A percentile compares a stretch with the other conserved stretches of the same genome.
Conservation (phyloP, 2,113 vertebrate species). For the Telmatochromis sp. region DNA sequence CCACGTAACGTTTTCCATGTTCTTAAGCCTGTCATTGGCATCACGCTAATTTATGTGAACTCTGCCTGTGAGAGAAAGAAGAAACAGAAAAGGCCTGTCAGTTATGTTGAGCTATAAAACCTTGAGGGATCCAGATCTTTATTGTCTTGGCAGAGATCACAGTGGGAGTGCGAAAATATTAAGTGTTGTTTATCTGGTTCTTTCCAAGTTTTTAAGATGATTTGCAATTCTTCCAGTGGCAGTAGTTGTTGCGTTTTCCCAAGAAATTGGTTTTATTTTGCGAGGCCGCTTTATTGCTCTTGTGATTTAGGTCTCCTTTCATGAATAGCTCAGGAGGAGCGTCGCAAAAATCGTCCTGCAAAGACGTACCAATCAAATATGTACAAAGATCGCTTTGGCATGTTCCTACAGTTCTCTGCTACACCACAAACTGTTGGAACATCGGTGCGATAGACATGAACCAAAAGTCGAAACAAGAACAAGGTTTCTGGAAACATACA, state of each 20-base stretch:
- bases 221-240: conserved; percentile 38
- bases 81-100: conserved; percentile 44
- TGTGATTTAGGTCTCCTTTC: background rate
- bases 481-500: background rate
- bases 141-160: conserved; percentile 43
- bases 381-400: background rate
- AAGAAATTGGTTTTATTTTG: conserved; percentile 14
- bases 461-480: background rate
- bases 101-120: conserved; percentile 57
- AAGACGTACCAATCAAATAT: background rate
- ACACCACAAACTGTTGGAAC: background rate
- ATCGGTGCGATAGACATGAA: background rate
- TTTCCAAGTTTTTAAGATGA: conserved; percentile 50
- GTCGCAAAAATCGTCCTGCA: background rate
- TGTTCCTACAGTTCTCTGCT: background rate
- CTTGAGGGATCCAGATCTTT: conserved; percentile 46
- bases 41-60: conserved; percentile 52
- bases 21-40: conserved; percentile 39
- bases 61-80: conserved; percentile 35
- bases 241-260: conserved; percentile 26
- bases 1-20: conserved; percentile 53
- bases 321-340: background rate
- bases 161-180: conserved; percentile 52
- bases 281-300: background rate
- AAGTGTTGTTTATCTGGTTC: conserved; percentile 59